Evolutionary conservation across 1,140 invertebrate species (phyloP).

Genomic region (Dendrolimus kikuchii): DNA sequence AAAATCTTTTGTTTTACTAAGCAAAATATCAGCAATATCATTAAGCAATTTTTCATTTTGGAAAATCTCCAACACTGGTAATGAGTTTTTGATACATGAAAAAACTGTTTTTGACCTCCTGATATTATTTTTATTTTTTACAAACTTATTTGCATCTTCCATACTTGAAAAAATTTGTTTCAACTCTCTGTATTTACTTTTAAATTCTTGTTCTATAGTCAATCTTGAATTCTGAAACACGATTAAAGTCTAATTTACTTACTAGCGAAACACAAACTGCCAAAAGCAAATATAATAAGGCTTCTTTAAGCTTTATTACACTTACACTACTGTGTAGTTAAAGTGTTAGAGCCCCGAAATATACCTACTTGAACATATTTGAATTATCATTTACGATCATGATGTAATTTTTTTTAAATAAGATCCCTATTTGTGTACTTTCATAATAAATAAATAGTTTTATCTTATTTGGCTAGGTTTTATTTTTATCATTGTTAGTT

Average conservation of each 20-base stretch:
- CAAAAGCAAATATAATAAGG: no score
- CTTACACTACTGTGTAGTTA: no score
- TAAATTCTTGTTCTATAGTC: conserved; percentile 47
- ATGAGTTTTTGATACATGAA: conserved; percentile 45
- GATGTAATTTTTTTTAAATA: no score
- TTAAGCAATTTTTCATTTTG: conserved; percentile 56
- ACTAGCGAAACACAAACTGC: no score
- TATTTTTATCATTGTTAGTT: no score
- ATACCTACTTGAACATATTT: no score
- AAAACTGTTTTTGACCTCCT: conserved; percentile 41
- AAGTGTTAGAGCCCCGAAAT: no score
- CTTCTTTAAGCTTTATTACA: no score
- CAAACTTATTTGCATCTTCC: conserved; percentile 59
- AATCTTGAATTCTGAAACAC: conserved; percentile 39
- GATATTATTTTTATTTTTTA: conserved; percentile 42
- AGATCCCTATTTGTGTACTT: no score
- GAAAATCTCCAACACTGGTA: conserved; percentile 69
- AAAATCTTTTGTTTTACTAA: conserved; percentile 46
- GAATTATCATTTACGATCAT: no score
- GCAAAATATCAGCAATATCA: conserved; percentile 50
- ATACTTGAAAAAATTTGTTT: conserved; percentile 64
- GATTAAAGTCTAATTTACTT: not conserved
- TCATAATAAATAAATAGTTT: no score
- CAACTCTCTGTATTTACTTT: conserved; percentile 62
- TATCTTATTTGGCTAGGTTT: no score